Base-by-base conservation (phyloP, 2,797 vertebrate species). In the Arrhamphus sclerolepis region DNA sequence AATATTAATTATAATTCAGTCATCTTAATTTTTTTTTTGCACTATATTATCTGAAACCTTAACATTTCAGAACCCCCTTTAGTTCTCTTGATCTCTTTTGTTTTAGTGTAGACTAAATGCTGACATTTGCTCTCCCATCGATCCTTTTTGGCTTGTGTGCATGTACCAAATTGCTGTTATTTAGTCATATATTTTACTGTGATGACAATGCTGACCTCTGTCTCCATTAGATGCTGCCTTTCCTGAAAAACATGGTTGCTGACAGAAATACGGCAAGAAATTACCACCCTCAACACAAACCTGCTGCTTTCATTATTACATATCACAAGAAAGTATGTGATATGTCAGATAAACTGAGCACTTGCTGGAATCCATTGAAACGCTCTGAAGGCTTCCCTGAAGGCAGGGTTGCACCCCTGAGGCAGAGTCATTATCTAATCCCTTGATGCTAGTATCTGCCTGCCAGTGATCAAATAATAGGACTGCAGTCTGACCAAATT, bases 381-480 rank as follows among this genome's bases (percentile, higher is more conserved):
- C 28, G 11, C 3, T 17, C n/a, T 40, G 24, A 48, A 63, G 34
- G 19, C 50, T 56, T 54, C 63, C 48, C 19, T 21, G 10, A 63
- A 71, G 60, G 63, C 26, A 34, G 21, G 13, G 41, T 40, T 22
- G 20, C n/a, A 47, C 44, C 54, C 55, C 55, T 28, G 47, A 80
- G 70, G 63, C 46, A 8, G 6, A 70, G 17, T 46, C 54, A 59
- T 46, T 66, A 55, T 67, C 66, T 72, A 68, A 76, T 82, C 54
- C 63, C 61, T 38, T 71, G 63, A 80, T 82, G 65, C 77, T 81
- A 78, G 53, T 77, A 74, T 75, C 75, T 72, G 82, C 64, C 62
- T 24, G 53, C 58, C 58, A 58, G 22, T 77, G 65, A 83, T 84
- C 68, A 65, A 31, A 78, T 78, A 73, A 75, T 66, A 31, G 55